phyloP scores from a whole-genome alignment of 30 jellyfish, hydroid and myxozoan species.

The Hydractinia symbiolongicarpus region DNA sequence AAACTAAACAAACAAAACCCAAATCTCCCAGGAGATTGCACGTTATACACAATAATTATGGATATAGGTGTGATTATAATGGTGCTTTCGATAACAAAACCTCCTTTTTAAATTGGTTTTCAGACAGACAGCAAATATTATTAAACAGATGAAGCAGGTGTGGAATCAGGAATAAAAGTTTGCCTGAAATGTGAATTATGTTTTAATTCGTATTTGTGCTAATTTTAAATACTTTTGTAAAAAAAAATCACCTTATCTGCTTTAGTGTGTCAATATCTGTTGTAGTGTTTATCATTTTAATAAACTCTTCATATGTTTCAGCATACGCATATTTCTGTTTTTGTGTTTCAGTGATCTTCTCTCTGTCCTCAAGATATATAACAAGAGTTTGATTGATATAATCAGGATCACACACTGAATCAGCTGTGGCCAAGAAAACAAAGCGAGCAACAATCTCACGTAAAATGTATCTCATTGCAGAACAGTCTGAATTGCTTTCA shows the following conservation, averaged over 20 bases:
- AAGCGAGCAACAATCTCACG: conserved; percentile 83
- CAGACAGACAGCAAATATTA: too few species aligned
- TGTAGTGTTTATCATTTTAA: conserved; percentile 75
- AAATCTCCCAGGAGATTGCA: too few species aligned
- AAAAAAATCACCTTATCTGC: conserved; percentile 67
- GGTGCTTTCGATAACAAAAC: too few species aligned
- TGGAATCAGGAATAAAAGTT: too few species aligned
- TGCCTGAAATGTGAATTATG: too few species aligned
- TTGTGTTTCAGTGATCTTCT: conserved; percentile 74
- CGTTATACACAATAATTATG: too few species aligned
- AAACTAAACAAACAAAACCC: neutral
- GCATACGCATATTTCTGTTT: conserved; percentile 97
- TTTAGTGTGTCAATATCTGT: conserved; percentile 75
- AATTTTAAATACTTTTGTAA: neutral
- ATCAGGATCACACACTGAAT: conserved; percentile 95
- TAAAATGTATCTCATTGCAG: conserved; percentile 64
- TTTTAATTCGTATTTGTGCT: too few species aligned
- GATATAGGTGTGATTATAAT: too few species aligned
- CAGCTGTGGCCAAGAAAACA: conserved; percentile 86
- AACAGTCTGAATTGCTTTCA: conserved; percentile 75
- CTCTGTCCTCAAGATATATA: conserved; percentile 81
- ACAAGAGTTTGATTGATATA: conserved; percentile 85
- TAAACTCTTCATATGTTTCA: conserved; percentile 94
- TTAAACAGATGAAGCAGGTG: too few species aligned
- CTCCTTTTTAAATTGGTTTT: too few species aligned